Conservation (phyloP, 2,113 vertebrate genomes). For the Nestor notabilis region DNA sequence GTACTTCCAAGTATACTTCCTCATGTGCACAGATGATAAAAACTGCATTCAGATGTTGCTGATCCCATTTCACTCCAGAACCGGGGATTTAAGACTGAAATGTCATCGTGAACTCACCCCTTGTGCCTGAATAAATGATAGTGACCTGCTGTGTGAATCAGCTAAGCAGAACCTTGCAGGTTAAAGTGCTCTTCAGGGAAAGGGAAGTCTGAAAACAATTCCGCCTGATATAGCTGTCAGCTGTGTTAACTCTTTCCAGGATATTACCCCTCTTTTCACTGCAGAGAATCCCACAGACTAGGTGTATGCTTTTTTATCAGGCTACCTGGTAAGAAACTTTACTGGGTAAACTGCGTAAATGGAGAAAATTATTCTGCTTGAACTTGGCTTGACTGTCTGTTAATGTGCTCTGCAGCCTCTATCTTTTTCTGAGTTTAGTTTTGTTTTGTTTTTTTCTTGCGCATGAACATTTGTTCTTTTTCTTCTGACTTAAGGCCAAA, state of each 20-base stretch:
- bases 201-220: slow-evolving; percentile 46
- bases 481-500: background rate
- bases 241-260: slow-evolving; percentile 46
- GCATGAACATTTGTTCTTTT: background rate
- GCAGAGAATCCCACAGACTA: background rate
- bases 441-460: background rate
- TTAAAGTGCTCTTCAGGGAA: slow-evolving; percentile 50
- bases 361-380: background rate
- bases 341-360: background rate
- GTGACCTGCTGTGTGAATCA: slow-evolving; percentile 45
- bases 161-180: slow-evolving; percentile 47
- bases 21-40: slow-evolving; percentile 48
- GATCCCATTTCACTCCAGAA: slow-evolving; percentile 17
- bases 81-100: slow-evolving; percentile 38
- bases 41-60: slow-evolving; percentile 53
- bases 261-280: background rate
- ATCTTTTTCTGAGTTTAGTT: background rate
- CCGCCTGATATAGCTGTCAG: slow-evolving; percentile 46
- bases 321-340: background rate
- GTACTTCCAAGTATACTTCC: slow-evolving; percentile 48
- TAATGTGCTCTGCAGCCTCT: background rate
- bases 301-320: background rate
- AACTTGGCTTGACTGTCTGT: background rate
- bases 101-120: slow-evolving; percentile 32
- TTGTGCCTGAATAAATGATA: slow-evolving; percentile 40